These are phyloP conservation scores for Daktulosphaira vitifoliae DNA, from an alignment of 1,140 invertebrate species.

Conservation along the genomic window DNA sequence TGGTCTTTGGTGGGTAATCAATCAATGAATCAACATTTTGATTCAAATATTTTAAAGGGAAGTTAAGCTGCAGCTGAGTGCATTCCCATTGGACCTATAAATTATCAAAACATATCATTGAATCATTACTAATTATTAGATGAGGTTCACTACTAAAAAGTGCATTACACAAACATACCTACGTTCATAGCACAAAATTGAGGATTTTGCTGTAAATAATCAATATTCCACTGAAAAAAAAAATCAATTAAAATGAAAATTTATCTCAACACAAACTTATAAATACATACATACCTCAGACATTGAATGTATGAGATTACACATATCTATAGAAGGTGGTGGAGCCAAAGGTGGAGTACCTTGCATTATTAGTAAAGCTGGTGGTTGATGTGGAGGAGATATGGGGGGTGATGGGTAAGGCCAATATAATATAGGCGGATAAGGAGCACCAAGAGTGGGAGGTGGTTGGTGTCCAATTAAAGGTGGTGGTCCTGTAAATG, in stretches of 20 bases:
- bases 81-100: constrained; percentile 21
- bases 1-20: neutral
- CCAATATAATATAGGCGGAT: constrained; percentile 31
- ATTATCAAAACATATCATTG: neutral
- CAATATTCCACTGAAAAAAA: constrained; percentile 14
- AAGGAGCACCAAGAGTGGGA: constrained; percentile 10
- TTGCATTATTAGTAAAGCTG: constrained; percentile 35
- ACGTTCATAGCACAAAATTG: constrained; percentile 22
- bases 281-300: constrained; percentile 36
- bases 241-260: no score
- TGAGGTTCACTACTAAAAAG: no score
- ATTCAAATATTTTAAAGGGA: no score
- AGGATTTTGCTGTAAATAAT: constrained; percentile 22
- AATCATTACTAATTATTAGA: no score
- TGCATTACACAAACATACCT: constrained; percentile 18
- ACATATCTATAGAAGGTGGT: constrained; percentile 25
- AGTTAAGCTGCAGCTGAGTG: constrained; percentile 27
- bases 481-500: constrained; percentile 8
- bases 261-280: no score
- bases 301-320: constrained; percentile 34
- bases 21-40: neutral
- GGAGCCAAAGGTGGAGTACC: constrained; percentile 32
- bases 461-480: neutral
- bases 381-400: constrained; percentile 33
- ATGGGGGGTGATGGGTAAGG: constrained; percentile 35